Evolutionary conservation across 2,113 vertebrate genomes (phyloP).

Genomic region (Sterrhoptilus dennistouni): DNA sequence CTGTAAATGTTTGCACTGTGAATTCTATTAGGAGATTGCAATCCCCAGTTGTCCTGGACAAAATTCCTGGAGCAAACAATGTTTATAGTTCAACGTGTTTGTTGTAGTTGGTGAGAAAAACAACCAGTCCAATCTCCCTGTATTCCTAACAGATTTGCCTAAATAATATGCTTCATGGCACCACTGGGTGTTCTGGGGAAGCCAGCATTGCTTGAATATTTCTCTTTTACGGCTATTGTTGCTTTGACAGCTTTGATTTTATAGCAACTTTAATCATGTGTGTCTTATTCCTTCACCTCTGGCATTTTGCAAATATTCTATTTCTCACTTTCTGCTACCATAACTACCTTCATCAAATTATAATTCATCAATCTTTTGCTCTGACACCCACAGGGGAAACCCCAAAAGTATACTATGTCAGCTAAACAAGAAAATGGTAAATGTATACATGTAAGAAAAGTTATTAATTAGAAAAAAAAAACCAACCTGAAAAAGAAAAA

Average conservation of each 20-base stretch:
- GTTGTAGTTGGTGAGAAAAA: slow-evolving; percentile 44
- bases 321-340: slow-evolving; percentile 62
- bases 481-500: slow-evolving; percentile 41
- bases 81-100: slow-evolving; percentile 61
- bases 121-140: slow-evolving; percentile 16
- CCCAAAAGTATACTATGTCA: slow-evolving; percentile 41
- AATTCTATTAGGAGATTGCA: slow-evolving; percentile 26
- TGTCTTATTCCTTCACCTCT: slow-evolving; percentile 77
- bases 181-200: slow-evolving; percentile 56
- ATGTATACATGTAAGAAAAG: slow-evolving; percentile 48
- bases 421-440: slow-evolving; percentile 71
- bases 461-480: slow-evolving; percentile 68
- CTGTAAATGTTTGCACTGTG: neutral
- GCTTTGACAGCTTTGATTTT: slow-evolving; percentile 78
- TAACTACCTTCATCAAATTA: slow-evolving; percentile 71
- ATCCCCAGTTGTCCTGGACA: slow-evolving; percentile 22
- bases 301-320: slow-evolving; percentile 77
- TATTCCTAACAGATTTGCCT: slow-evolving; percentile 54
- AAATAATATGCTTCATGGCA: slow-evolving; percentile 58
- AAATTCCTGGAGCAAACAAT: slow-evolving; percentile 61
- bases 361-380: slow-evolving; percentile 65
- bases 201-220: slow-evolving; percentile 64
- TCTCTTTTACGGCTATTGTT: slow-evolving; percentile 74
- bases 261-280: slow-evolving; percentile 76
- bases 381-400: slow-evolving; percentile 22